These are phyloP conservation scores for Seriola rivoliana DNA, from an alignment of 2,113 vertebrate genomes.

Conservation along the genomic window DNA sequence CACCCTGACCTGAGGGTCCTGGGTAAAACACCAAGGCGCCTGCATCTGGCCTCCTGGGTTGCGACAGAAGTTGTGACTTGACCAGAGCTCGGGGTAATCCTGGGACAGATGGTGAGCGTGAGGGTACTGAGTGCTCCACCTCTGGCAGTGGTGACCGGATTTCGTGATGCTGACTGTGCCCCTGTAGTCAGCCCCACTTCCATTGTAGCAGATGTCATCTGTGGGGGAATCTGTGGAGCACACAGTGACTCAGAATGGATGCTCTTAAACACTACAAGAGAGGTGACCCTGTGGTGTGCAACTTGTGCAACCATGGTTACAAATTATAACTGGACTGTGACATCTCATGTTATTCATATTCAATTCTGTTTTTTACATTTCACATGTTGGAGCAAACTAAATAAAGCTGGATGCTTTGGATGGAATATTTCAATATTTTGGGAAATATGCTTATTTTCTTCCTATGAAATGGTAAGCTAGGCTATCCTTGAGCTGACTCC, in stretches of 20 bases:
- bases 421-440: not conserved
- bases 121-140: constrained; percentile 91
- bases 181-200: constrained; percentile 91
- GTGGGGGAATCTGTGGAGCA: constrained; percentile 75
- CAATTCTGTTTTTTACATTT: not conserved
- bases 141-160: constrained; percentile 93
- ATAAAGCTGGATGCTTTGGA: not conserved
- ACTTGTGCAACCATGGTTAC: too few species aligned
- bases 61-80: constrained; percentile 94
- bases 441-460: not conserved
- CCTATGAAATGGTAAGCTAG: not conserved
- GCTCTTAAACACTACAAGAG: too few species aligned
- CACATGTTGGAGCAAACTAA: not conserved
- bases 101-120: constrained; percentile 90
- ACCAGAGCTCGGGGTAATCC: constrained; percentile 91
- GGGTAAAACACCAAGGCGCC: constrained; percentile 97
- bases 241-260: constrained; percentile 31
- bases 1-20: constrained; percentile 91
- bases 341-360: not conserved
- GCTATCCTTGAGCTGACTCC: not conserved
- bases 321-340: not conserved
- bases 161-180: constrained; percentile 91
- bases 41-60: constrained; percentile 97
- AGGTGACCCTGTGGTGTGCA: too few species aligned
- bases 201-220: constrained; percentile 96